These are phyloP conservation scores for Holothuria glaberrima DNA, from an alignment of 35 echinoderm and acorn worm species.

Conservation along the genomic window DNA sequence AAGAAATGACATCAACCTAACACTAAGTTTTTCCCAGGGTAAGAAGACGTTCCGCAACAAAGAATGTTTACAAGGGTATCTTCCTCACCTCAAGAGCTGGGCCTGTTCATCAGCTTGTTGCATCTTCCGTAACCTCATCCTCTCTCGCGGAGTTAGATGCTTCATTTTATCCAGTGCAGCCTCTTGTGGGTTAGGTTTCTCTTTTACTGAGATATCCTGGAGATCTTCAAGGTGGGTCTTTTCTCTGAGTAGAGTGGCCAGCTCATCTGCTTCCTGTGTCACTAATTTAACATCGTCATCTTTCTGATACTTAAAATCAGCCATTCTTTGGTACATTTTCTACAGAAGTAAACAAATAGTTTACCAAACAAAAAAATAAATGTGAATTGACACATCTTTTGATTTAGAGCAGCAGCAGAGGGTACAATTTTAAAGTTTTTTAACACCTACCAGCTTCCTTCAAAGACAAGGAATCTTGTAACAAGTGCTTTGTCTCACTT, in stretches of 20 bases:
- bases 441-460: too few species aligned
- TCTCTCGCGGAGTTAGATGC: conserved; percentile 83
- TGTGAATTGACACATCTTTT: neutral
- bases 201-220: conserved; percentile 69
- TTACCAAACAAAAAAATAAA: neutral
- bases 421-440: too few species aligned
- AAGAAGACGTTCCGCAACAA: too few species aligned
- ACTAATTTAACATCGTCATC: conserved; percentile 59
- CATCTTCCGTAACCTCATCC: conserved; percentile 88
- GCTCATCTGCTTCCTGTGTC: conserved; percentile 73
- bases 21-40: too few species aligned
- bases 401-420: too few species aligned
- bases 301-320: conserved; percentile 79
- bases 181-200: conserved; percentile 9
- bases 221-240: conserved; percentile 96
- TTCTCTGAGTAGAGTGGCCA: conserved; percentile 76
- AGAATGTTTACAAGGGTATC: too few species aligned
- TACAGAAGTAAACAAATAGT: neutral
- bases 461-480: too few species aligned
- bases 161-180: conserved; percentile 61
- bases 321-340: conserved; percentile 96
- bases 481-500: too few species aligned
- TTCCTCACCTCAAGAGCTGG: conserved; percentile 66
- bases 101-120: conserved; percentile 90
- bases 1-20: too few species aligned